Evolutionary conservation across 1,140 invertebrate genomes (phyloP).

Genomic region (Eufriesea mexicana): DNA sequence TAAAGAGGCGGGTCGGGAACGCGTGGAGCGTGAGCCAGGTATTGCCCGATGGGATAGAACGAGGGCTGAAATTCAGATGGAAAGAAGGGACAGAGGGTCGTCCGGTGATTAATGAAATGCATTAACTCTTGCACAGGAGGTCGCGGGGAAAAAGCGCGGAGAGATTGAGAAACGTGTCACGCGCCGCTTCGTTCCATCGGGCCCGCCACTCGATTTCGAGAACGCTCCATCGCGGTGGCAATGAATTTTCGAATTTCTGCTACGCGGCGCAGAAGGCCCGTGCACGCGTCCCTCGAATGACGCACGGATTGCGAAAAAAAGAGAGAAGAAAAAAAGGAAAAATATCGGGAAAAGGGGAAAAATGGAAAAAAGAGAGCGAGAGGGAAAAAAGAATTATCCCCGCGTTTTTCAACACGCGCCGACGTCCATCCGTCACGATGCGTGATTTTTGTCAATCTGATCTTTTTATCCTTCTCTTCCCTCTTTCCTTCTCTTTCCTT

Average conservation of each 20-base stretch:
- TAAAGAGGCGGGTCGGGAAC: slow-evolving; percentile 36
- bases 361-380: too few species aligned
- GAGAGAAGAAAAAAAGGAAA: background rate
- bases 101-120: slow-evolving; percentile 74
- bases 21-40: slow-evolving; percentile 20
- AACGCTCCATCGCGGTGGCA: background rate
- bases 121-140: slow-evolving; percentile 55
- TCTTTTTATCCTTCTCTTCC: background rate
- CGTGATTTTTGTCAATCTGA: background rate
- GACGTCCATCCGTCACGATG: background rate
- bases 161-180: slow-evolving; percentile 55
- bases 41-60: background rate
- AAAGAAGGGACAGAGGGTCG: slow-evolving; percentile 29
- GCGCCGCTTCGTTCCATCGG: slow-evolving; percentile 8
- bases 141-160: slow-evolving; percentile 19
- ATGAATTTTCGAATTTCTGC: slow-evolving; percentile 35
- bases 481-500: background rate
- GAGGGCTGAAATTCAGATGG: background rate
- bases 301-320: background rate
- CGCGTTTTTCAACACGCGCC: background rate
- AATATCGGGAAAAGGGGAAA: too few species aligned
- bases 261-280: background rate
- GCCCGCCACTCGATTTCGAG: slow-evolving; percentile 38
- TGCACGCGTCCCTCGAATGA: background rate
- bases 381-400: background rate